A percentile compares a stretch with the other conserved stretches of the same genome.
phyloP scores from a whole-genome alignment of 1,140 invertebrate genomes.

The Drosophila sproati region DNA sequence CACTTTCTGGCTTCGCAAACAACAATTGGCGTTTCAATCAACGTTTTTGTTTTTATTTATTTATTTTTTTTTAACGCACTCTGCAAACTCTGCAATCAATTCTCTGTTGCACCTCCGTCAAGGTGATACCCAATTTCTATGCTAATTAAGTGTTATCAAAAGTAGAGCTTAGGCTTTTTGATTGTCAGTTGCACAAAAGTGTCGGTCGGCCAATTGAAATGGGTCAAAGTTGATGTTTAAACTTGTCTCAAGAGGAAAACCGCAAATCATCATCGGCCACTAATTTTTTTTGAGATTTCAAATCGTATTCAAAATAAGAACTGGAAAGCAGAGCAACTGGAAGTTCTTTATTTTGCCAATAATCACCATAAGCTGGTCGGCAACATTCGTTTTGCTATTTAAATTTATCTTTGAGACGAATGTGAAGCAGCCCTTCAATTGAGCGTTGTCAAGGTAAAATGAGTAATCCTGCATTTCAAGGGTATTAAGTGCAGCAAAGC shows the following conservation, averaged over 20 bases:
- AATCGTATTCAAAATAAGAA: too few relatives aligned
- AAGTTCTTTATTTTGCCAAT: too few relatives aligned
- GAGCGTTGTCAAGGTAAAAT: constrained; percentile 2
- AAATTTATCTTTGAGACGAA: neutral
- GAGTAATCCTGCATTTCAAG: constrained; percentile 15
- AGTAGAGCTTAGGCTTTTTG: constrained; percentile 19
- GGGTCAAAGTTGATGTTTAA: constrained; percentile 22
- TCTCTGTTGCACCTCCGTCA: constrained; percentile 57
- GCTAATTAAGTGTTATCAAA: constrained; percentile 65
- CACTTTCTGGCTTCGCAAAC: neutral
- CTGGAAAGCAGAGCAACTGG: too few relatives aligned
- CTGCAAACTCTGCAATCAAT: too few relatives aligned
- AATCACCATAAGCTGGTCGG: neutral
- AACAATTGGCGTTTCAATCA: constrained; percentile 4
- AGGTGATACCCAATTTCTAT: constrained; percentile 71
- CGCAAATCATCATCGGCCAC: too few relatives aligned
- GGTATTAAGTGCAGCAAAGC: constrained; percentile 8
- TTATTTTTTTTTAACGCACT: too few relatives aligned
- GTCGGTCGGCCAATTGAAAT: constrained; percentile 16
- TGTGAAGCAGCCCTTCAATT: neutral
- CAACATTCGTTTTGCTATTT: neutral
- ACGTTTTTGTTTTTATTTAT: too few relatives aligned
- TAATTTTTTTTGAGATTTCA: too few relatives aligned
- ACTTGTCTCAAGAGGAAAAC: too few relatives aligned
- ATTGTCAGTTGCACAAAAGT: constrained; percentile 38